These are phyloP conservation scores for Aphodius sticticus DNA, from an alignment of 2,888 invertebrate genomes.

Conservation along the genomic window DNA sequence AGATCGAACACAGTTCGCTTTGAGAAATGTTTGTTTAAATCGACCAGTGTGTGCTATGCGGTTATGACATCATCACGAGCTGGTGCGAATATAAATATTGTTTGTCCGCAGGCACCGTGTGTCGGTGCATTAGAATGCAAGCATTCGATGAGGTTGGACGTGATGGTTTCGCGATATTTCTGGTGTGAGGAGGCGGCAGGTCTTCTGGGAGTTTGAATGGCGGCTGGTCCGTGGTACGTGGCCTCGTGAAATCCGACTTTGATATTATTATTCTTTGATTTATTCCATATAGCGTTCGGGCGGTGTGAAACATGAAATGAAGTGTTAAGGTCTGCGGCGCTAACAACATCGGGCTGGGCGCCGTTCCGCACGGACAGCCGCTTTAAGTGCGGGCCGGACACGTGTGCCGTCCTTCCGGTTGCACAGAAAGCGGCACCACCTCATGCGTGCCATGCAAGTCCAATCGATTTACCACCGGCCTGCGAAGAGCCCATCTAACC, in stretches of 20 bases:
- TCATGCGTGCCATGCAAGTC: slow-evolving; percentile 37
- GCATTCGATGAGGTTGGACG: background rate
- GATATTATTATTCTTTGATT: slow-evolving; percentile 4
- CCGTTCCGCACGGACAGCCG: slow-evolving; percentile 44
- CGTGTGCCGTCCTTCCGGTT: slow-evolving; percentile 45
- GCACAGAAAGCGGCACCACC: slow-evolving; percentile 32
- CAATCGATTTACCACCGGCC: slow-evolving; percentile 33
- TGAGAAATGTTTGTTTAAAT: background rate
- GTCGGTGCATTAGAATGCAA: background rate
- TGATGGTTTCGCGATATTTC: background rate
- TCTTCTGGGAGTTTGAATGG: background rate
- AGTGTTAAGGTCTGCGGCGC: background rate
- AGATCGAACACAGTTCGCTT: too few species aligned
- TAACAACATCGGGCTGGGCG: background rate
- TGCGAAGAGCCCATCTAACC: slow-evolving; percentile 16
- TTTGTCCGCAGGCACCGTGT: background rate
- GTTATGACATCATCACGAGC: background rate
- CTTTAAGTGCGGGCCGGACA: slow-evolving; percentile 39
- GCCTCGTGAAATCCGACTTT: background rate
- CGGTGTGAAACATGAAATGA: background rate
- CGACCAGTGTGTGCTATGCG: background rate
- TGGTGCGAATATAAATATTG: background rate
- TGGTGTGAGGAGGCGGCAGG: background rate
- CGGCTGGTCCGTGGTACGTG: background rate
- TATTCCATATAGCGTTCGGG: background rate